phyloP scores from a whole-genome alignment of 1,140 invertebrate genomes.

The Drosophila burlai region DNA sequence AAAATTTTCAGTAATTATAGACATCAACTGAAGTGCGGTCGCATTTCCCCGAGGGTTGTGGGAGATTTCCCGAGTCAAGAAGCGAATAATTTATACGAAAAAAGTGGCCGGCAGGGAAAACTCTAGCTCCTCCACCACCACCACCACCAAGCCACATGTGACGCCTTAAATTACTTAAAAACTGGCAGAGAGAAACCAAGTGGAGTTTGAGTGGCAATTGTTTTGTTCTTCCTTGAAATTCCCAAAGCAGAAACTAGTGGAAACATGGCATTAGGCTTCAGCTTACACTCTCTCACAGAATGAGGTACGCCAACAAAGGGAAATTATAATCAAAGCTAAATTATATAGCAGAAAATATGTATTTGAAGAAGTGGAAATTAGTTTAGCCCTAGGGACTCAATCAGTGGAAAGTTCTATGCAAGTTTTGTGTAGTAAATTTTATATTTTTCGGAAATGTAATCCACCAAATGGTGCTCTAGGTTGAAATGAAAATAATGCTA shows the following conservation, averaged over 20 bases:
- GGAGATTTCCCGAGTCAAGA: constrained; percentile 42
- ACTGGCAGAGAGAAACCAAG: constrained; percentile 11
- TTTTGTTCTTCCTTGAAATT: constrained; percentile 19
- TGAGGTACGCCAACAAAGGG: neutral
- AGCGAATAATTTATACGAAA: constrained; percentile 57
- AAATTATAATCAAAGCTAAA: neutral
- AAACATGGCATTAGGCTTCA: constrained; percentile 15
- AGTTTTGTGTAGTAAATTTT: neutral
- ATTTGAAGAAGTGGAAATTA: too few relatives aligned
- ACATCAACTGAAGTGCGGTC: constrained; percentile 26
- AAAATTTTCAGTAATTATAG: constrained; percentile 40
- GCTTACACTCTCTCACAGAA: neutral
- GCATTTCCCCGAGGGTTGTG: constrained; percentile 32
- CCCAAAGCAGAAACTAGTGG: constrained; percentile 13
- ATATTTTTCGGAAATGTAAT: neutral
- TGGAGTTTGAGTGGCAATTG: constrained; percentile 15
- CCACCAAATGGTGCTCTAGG: neutral
- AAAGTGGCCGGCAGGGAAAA: constrained; percentile 5
- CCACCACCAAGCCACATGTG: constrained; percentile 43
- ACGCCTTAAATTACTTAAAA: constrained; percentile 51
- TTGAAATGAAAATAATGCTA: too few relatives aligned
- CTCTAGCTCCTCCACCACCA: constrained; percentile 5
- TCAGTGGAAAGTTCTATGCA: neutral
- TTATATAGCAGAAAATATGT: neutral
- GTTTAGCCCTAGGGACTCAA: neutral